Base-by-base conservation (phyloP, 1,140 invertebrate genomes). In the Coenobita brevimanus region DNA sequence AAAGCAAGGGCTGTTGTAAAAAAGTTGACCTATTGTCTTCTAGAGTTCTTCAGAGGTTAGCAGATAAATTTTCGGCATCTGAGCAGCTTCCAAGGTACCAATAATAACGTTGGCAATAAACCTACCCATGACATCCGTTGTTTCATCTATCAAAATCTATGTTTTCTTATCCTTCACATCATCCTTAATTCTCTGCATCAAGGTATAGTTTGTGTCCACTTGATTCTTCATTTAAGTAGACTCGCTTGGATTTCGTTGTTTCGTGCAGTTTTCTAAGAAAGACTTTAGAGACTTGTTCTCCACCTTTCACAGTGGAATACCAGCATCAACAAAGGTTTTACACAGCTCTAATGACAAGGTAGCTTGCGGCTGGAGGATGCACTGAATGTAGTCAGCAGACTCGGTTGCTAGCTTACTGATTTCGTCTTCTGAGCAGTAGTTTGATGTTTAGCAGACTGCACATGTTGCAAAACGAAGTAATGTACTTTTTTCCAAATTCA, bases 1-100 rank as follows among this genome's bases (percentile, higher is more conserved):
- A 80, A 87, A 27, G 43, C 27, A 10, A 88, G 71, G n/a, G 85
- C 13, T 38, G 36, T 64, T n/a, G 50, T 88, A 50, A 88, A 41
- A 88, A 50, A 30, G 85, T 71, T 82, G 80, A 62, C 43, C 62
- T 67, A 30, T 88, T 88, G 67, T 46, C 73, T 71, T 84, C 21
- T 60, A 4, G 0, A 88, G 41, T 84, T 80, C 60, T 38, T 62
- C 85, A n/a, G 62, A 88, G 46, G 57, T 69, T 6, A 24, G 38
- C 17, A 36, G 0, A 27, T n/a, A n/a, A n/a, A n/a, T n/a, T n/a
- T n/a, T n/a, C n/a, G n/a, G n/a, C n/a, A n/a, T n/a, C n/a, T n/a
- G 50, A 46, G 46, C 84, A 38, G 50, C 76, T 57, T 67, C 38
- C 69, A 90, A 36, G 21, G 24, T 41, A 43, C 80, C 89, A 36